Percentiles rank a stretch among this genome's conserved stretches.
These are phyloP conservation scores for Drosophila limbata DNA, from an alignment of 2,888 invertebrate species.

Conservation along the genomic window DNA sequence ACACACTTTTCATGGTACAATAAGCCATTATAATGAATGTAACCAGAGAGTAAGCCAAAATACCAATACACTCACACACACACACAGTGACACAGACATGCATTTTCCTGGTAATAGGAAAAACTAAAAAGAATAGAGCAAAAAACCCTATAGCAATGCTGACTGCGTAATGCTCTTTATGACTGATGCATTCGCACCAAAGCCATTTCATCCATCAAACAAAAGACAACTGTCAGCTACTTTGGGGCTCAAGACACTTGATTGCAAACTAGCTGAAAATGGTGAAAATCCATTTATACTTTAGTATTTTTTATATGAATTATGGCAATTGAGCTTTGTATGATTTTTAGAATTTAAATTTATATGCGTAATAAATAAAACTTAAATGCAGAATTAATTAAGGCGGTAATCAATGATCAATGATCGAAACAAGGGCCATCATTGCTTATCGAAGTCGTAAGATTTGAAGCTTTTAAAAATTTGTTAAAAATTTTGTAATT, in stretches of 20 bases:
- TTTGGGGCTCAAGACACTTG: neutral
- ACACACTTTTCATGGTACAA: conserved; percentile 79
- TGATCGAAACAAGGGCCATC: too few species aligned
- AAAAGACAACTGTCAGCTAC: conserved; percentile 13
- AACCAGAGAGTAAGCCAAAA: conserved; percentile 73
- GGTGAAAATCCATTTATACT: neutral
- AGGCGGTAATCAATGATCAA: too few species aligned
- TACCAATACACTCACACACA: conserved; percentile 56
- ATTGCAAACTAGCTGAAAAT: neutral
- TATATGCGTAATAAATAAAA: too few species aligned
- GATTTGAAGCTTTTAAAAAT: too few species aligned
- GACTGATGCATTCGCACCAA: conserved; percentile 33
- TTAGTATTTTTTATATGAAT: neutral
- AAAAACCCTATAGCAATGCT: conserved; percentile 1
- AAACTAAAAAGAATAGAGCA: conserved; percentile 6
- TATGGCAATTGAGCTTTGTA: neutral
- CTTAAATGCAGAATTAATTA: too few species aligned
- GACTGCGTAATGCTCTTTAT: conserved; percentile 41
- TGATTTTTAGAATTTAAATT: neutral
- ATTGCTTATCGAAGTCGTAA: too few species aligned
- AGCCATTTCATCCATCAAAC: conserved; percentile 43
- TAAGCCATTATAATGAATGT: conserved; percentile 80
- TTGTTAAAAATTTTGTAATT: too few species aligned
- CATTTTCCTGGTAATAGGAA: conserved; percentile 21
- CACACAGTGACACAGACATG: neutral